These are phyloP conservation scores for Morpho achilles DNA, from an alignment of 2,888 invertebrate genomes.

Conservation along the genomic window DNA sequence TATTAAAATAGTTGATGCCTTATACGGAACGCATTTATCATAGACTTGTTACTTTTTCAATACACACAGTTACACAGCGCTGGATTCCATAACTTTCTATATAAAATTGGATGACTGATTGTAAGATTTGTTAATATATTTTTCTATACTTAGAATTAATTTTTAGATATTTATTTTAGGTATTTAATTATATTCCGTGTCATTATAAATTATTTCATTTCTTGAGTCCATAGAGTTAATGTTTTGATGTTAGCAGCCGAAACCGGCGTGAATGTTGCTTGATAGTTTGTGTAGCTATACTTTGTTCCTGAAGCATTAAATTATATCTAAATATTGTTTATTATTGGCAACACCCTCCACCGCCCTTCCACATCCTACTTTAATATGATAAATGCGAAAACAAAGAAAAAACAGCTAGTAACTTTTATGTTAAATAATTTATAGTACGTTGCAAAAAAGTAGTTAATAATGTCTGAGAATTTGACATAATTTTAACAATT, in stretches of 20 bases:
- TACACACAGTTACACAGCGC: too few species aligned
- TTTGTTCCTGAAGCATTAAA: constrained; percentile 70
- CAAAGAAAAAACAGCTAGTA: too few species aligned
- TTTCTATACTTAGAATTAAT: constrained; percentile 25
- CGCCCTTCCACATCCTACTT: background rate
- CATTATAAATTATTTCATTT: constrained; percentile 17
- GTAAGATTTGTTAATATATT: constrained; percentile 20
- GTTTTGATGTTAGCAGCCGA: constrained; percentile 36
- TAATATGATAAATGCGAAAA: too few species aligned
- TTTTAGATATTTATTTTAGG: constrained; percentile 8
- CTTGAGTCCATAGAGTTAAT: constrained; percentile 20
- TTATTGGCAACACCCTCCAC: background rate
- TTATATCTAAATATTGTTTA: constrained; percentile 32
- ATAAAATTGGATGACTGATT: constrained; percentile 3
- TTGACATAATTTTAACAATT: too few species aligned
- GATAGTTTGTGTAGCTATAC: constrained; percentile 64
- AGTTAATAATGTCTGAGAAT: too few species aligned
- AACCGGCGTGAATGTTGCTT: constrained; percentile 41
- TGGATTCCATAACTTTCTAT: too few species aligned
- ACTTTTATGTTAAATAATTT: too few species aligned
- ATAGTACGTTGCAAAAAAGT: too few species aligned
- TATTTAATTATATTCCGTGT: constrained; percentile 12
- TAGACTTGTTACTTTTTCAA: too few species aligned
- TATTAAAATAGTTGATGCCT: too few species aligned
- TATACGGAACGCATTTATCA: too few species aligned